Evolutionary conservation across 2,113 vertebrate genomes (phyloP).

Genomic region (Pseudorasbora parva): DNA sequence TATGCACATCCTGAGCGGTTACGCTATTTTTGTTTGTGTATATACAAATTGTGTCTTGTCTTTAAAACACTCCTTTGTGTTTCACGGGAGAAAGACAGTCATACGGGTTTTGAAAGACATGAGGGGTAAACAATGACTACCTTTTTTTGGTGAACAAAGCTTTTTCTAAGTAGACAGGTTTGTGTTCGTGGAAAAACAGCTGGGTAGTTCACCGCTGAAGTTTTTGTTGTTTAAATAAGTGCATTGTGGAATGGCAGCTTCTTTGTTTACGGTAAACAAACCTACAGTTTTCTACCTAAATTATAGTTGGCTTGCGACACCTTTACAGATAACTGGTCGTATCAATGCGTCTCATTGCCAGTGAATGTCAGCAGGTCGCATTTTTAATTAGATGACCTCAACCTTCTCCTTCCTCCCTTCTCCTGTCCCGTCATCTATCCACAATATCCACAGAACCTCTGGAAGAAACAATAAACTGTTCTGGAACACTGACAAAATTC

Average conservation of each 20-base stretch:
- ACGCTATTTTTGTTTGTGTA: background rate
- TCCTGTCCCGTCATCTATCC: background rate
- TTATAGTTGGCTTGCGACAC: conserved; percentile 6
- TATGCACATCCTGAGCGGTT: background rate
- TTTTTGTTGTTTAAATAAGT: background rate
- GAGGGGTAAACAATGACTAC: background rate
- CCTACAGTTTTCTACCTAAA: background rate
- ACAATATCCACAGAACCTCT: conserved; percentile 22
- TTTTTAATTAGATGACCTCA: conserved; percentile 42
- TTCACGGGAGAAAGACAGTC: background rate
- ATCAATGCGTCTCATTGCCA: conserved; percentile 54
- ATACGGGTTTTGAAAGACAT: background rate
- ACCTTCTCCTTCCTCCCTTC: background rate
- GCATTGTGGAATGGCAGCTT: background rate
- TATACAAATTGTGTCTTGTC: too few species aligned
- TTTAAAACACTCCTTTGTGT: background rate
- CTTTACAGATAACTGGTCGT: conserved; percentile 41
- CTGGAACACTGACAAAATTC: conserved; percentile 30
- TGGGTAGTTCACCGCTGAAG: background rate
- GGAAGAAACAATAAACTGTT: conserved; percentile 45
- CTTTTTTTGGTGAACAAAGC: background rate
- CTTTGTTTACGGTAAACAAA: background rate
- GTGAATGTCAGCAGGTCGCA: conserved; percentile 52
- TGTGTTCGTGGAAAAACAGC: background rate
- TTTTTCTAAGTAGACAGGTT: background rate